Base-by-base conservation (phyloP, 2,797 vertebrate species). In the Echeneis naucrates region DNA sequence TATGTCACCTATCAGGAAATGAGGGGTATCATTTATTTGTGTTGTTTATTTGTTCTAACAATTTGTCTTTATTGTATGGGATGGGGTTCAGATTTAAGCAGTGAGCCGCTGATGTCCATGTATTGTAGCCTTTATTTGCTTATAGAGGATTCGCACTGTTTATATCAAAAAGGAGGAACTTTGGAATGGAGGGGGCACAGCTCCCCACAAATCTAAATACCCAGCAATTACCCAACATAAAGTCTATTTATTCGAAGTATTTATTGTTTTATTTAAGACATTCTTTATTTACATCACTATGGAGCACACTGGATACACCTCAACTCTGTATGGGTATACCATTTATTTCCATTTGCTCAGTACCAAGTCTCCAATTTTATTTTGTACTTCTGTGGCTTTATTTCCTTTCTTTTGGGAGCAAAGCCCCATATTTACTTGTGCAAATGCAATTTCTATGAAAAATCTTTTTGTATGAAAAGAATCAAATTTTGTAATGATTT, bases 371-470 rank as follows among this genome's bases (percentile, higher is more conserved):
- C 76, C 58, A 56, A n/a, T 95, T 94, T 95, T 92, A 94, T 94
- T 96, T 94, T 90, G 94, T 95, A 92, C 62, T 81, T 69, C 77
- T 86, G 86, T 92, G 91, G 81, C 86, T 92, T 90, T 48, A 52
- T 7, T 42, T 70, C 35, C 7, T 66, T 82, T 82, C 67, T 89
- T 90, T 92, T 83, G 79, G 84, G 87, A 84, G 93, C 93, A 95
- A 78, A 94, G 95, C 93, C 96, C 96, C 95, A 96, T 94, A 94
- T 96, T 96, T 95, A 95, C 95, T 96, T 98, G 96, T 97, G 95
- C 95, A 97, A 97, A 96, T 97, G 95, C 96, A 97, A 97, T 99
- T 99, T 99, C 95, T 99, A 98, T 97, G 94, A 96, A 96, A 95
- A 95, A 93, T 90, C 92, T 96, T 98, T 99, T 99, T 98, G 96